A percentile compares a stretch with the other conserved stretches of the same genome.
Evolutionary conservation across 2,113 vertebrate genomes (phyloP).

Genomic region (Odontophorus gujanensis): DNA sequence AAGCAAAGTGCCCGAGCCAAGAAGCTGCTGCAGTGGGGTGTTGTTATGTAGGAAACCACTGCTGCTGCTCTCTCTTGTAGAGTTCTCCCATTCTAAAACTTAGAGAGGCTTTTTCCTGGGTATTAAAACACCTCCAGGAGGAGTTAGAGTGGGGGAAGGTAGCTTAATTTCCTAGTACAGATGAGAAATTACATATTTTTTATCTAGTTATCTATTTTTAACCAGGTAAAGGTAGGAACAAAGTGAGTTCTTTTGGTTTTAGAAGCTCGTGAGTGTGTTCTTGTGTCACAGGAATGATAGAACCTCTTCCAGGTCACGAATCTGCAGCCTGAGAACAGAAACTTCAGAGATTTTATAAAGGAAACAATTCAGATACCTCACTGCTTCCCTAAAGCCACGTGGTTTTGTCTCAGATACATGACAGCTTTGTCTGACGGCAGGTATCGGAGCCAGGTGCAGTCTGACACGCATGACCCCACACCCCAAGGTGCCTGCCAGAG

Average conservation of each 20-base stretch:
- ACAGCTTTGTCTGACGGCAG: not conserved
- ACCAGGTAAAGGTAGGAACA: not conserved
- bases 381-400: not conserved
- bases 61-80: not conserved
- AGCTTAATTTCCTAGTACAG: conserved; percentile 32
- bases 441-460: not conserved
- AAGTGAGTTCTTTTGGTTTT: not conserved
- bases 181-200: not conserved
- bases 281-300: not conserved
- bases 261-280: not conserved
- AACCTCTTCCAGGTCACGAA: not conserved
- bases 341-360: not conserved
- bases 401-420: not conserved
- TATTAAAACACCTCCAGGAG: conserved; percentile 54
- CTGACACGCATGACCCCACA: not conserved
- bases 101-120: conserved; percentile 53
- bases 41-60: not conserved
- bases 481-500: no score
- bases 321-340: not conserved
- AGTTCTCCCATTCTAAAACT: conserved; percentile 22
- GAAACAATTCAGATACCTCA: not conserved
- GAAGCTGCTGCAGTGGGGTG: conserved; percentile 30
- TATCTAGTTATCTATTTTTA: not conserved
- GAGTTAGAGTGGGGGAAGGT: conserved; percentile 16
- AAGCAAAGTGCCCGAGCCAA: conserved; percentile 40